Evolutionary conservation across 1,140 invertebrate species (phyloP).

Genomic region (Cepaea nemoralis): DNA sequence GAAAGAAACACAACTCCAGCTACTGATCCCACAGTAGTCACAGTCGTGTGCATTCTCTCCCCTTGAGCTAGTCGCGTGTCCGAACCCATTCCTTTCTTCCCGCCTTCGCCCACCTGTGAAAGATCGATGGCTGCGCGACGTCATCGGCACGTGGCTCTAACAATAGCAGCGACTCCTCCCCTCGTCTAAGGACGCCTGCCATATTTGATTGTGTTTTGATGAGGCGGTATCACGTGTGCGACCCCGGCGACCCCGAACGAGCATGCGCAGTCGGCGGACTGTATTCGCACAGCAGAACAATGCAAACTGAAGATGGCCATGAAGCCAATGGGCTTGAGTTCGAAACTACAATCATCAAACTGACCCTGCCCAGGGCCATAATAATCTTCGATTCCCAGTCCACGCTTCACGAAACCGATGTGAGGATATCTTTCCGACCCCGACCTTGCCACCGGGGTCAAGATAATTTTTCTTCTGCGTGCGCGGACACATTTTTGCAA

Average conservation of each 20-base stretch:
- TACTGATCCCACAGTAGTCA: not conserved
- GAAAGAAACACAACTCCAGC: not conserved
- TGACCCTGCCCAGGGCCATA: not conserved
- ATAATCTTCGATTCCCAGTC: not conserved
- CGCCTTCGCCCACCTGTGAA: conserved; percentile 28
- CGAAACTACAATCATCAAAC: not conserved
- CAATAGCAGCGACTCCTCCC: conserved; percentile 26
- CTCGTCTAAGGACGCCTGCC: conserved; percentile 5
- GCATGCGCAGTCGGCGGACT: conserved; percentile 11
- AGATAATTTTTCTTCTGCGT: not conserved
- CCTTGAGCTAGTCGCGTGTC: conserved; percentile 1
- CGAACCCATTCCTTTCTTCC: not conserved
- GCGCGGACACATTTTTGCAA: not conserved
- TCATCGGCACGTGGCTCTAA: conserved; percentile 25
- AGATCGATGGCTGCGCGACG: conserved; percentile 21
- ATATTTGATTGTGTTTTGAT: conserved; percentile 34
- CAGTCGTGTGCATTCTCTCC: not conserved
- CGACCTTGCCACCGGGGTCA: not conserved
- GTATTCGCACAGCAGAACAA: not conserved
- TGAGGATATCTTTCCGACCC: not conserved
- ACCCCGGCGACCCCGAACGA: not conserved
- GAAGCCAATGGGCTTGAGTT: conserved; percentile 16
- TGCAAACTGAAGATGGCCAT: conserved; percentile 16
- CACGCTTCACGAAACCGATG: not conserved
- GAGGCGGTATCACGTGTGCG: conserved; percentile 33